Base-by-base conservation (phyloP, 2,113 vertebrate genomes). In the Atherinomorus stipes region DNA sequence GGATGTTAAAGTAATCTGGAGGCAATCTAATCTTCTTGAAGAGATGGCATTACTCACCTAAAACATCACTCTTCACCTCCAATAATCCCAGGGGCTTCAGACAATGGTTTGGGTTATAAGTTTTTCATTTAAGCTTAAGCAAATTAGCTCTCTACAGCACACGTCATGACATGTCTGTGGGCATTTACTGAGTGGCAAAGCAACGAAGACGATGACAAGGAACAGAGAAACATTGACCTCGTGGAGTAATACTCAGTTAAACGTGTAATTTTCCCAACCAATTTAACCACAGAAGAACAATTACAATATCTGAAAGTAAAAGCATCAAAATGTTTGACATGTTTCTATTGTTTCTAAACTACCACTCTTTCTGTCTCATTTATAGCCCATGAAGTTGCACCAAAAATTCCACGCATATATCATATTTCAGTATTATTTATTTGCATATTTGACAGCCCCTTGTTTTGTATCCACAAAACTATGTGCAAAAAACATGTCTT, bases 201-300 rank as follows among this genome's bases (percentile, higher is more conserved):
- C 50, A 45, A 57, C 49, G 44, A 34, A 26, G 15, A 80, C 60
- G 25, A 79, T 77, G 42, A 78, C 31, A 34, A 34, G 31, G 1
- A 25, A 54, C 45, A 78, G 23, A 74, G 19, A 62, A 60, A 28
- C 56, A 31, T 73, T 62, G 25, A 21, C 59, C 62, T 59, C 44
- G 9, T 4, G 19, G 51, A 28, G 50, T 60, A 18, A 38, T 21
- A 45, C 1, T n/a, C 28, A 50, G 49, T 28, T 40, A 50, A 81
- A 67, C 21, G 19, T 67, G 9, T 60, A 7, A 69, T 79, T 74
- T 53, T 49, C 28, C 22, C 2, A 12, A 58, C 26, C n/a, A 15
- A 11, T 26, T 31, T 25, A 37, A 59, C 59, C 68, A 81, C 51
- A 56, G 71, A 51, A 51, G 18, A 8, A 2, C 38, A 0, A 25